A percentile compares a stretch with the other conserved stretches of the same genome.
Conservation (phyloP, 2,888 invertebrate genomes). For the Lasiommata megera region DNA sequence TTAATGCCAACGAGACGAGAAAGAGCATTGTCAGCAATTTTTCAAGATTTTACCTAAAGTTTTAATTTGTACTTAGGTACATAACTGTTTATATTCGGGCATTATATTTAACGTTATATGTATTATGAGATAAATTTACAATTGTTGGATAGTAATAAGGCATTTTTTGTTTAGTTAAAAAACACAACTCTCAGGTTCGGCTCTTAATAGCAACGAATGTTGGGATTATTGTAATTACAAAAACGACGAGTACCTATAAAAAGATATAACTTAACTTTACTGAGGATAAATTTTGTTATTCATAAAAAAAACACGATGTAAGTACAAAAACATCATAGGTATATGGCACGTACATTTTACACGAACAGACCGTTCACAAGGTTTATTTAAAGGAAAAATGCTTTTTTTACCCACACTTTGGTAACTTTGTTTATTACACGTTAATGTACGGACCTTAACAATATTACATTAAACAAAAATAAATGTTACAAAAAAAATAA, state of each 20-base stretch:
- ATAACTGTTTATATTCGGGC: too few species aligned
- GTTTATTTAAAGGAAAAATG: constrained; percentile 24
- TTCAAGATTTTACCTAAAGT: too few species aligned
- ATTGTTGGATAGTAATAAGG: too few species aligned
- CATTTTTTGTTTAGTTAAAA: too few species aligned
- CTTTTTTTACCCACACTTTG: constrained; percentile 38
- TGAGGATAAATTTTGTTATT: not conserved
- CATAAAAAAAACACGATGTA: constrained; percentile 10
- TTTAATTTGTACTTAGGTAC: too few species aligned
- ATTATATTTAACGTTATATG: too few species aligned
- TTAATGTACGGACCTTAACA: constrained; percentile 28
- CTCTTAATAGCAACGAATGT: not conserved
- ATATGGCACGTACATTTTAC: constrained; percentile 44
- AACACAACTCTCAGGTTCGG: too few species aligned
- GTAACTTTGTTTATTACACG: constrained; percentile 37
- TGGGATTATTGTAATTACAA: not conserved
- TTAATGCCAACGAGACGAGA: too few species aligned
- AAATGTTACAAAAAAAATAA: constrained; percentile 13
- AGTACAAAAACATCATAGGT: constrained; percentile 24
- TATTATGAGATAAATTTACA: too few species aligned
- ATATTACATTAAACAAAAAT: constrained; percentile 19
- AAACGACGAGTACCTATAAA: not conserved
- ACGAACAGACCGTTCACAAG: constrained; percentile 25
- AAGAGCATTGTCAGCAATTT: too few species aligned
- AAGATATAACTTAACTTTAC: not conserved